phyloP scores from a whole-genome alignment of 2,888 invertebrate species.

The Ormyrus labotus region DNA sequence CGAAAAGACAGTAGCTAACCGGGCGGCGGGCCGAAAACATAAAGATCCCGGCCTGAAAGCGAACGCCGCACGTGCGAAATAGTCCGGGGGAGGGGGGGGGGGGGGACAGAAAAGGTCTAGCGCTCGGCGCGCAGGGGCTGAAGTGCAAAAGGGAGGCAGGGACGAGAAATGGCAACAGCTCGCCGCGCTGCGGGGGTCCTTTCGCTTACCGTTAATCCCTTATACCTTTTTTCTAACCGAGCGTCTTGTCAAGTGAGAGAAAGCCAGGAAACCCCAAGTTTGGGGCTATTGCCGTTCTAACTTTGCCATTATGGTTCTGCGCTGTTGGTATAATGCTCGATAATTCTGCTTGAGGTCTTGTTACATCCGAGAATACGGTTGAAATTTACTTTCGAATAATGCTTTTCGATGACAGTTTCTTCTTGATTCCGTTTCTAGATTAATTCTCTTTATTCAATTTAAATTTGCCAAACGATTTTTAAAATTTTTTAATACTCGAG shows the following conservation, averaged over 20 bases:
- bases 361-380: no score
- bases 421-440: no score
- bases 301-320: no score
- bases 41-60: slow-evolving; percentile 21
- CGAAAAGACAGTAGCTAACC: no score
- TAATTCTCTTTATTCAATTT: no score
- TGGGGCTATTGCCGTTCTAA: no score
- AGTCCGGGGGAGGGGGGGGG: slow-evolving; percentile 31
- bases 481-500: no score
- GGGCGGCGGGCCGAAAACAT: slow-evolving; percentile 4
- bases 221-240: slow-evolving; percentile 38
- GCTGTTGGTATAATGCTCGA: not conserved
- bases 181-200: slow-evolving; percentile 52
- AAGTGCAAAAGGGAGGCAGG: slow-evolving; percentile 46
- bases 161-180: slow-evolving; percentile 29
- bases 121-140: slow-evolving; percentile 18
- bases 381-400: no score
- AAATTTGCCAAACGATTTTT: no score
- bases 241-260: slow-evolving; percentile 1
- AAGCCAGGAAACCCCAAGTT: not conserved
- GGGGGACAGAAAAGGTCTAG: not conserved
- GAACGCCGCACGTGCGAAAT: slow-evolving; percentile 43
- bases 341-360: no score
- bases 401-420: no score
- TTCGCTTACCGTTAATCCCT: slow-evolving; percentile 54